Evolutionary conservation across 2,113 vertebrate genomes (phyloP), one percentile per base, ranked within the genome.

Genomic region (Nesogale talazaci): DNA sequence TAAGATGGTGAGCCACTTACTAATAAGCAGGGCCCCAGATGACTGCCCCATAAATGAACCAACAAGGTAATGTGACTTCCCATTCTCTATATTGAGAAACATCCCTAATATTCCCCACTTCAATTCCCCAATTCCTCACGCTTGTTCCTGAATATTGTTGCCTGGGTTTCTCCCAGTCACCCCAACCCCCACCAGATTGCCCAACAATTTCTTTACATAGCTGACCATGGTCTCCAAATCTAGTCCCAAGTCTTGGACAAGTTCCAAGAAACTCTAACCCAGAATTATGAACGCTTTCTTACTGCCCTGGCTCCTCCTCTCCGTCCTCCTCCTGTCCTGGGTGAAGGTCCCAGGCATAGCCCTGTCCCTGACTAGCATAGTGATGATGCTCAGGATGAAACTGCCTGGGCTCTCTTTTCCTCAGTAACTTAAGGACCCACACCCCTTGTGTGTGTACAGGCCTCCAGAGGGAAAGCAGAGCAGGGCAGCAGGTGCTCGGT

Each of bases 1-100:
- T 2, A 42, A 1, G 1, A n/a, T 2, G 14, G 52, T 1, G 17
- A 1, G 2, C 12, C 20, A 36, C 2, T 14, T 36, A 20, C 0
- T 52, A 4, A 25, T 0, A 9, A 22, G 61, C 77, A 17, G 16
- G 20, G 17, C 57, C 65, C 3, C 38, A 9, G 22, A 52, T 9
- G n/a, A 11, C 19, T 6, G 5, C 29, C 38, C 34, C 63, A 9
- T 67, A 15, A 31, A 15, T 0, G 22, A 31, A 74, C 88, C 91
- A 31, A 52, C 46, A 52, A 12, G 46, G 10, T 52, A 12, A 12
- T 52, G 4, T 10, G 46, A 27, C 20, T 38, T 22, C 57, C 29
- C n/a, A 9, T 3, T 14, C 6, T 40, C 70, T 59, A 74, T 69
- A 34, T 2, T 23, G 29, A 86, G 10, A 31, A 75, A 34, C 31